Evolutionary conservation across 2,113 vertebrate species (phyloP).

Genomic region (Sinosuthora webbiana): DNA sequence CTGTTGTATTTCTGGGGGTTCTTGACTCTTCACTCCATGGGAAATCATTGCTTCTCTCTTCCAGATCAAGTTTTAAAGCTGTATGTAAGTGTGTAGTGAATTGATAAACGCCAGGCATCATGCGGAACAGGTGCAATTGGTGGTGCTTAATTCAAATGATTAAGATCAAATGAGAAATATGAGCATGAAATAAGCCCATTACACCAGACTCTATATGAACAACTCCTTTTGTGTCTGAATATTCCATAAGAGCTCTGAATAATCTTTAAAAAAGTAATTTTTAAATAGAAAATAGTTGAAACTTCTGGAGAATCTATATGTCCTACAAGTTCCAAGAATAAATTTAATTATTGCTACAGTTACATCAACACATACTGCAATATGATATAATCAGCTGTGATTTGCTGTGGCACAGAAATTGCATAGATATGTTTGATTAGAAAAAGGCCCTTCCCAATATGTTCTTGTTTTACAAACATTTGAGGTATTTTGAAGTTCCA

Average conservation of each 20-base stretch:
- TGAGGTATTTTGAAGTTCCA: constrained; percentile 1
- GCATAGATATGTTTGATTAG: constrained; percentile 31
- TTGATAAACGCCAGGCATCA: not conserved
- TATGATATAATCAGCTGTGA: constrained; percentile 42
- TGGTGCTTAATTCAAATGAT: not conserved
- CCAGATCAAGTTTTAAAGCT: not conserved
- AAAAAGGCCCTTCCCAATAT: constrained; percentile 22
- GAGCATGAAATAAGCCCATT: not conserved
- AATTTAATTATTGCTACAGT: constrained; percentile 36
- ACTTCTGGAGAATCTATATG: not conserved
- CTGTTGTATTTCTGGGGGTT: not conserved
- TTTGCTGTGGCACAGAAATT: constrained; percentile 30
- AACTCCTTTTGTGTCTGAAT: not conserved
- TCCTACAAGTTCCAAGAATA: constrained; percentile 4
- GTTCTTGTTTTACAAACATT: constrained; percentile 48
- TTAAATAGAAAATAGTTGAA: not conserved
- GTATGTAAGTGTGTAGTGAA: not conserved
- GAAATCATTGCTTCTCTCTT: not conserved
- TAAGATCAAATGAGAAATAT: constrained; percentile 8
- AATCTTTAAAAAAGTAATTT: not conserved
- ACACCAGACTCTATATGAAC: not conserved
- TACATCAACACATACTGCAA: constrained; percentile 34
- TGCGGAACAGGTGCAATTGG: not conserved
- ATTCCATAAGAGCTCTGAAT: not conserved
- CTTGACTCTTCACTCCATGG: not conserved